Conservation (phyloP, 2,797 vertebrate genomes). For the Naso thynnoides region DNA sequence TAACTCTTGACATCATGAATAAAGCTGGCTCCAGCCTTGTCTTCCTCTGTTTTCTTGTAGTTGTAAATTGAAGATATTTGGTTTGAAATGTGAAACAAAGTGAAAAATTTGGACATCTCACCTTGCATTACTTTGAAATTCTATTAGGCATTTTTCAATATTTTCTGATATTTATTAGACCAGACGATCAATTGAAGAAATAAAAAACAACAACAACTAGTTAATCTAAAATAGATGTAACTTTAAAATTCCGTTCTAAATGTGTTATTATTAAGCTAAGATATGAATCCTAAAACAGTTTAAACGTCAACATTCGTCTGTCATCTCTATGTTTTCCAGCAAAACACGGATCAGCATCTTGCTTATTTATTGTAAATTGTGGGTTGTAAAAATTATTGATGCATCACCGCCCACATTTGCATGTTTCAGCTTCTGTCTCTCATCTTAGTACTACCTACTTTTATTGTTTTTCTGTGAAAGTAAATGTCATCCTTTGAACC, state of each 20-base stretch:
- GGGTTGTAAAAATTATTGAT: constrained; percentile 14
- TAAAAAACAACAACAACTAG: too few species aligned
- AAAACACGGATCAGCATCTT: constrained; percentile 12
- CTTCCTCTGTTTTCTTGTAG: not conserved
- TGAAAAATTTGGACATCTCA: not conserved
- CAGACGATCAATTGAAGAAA: not conserved
- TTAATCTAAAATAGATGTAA: too few species aligned
- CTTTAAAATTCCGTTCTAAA: too few species aligned
- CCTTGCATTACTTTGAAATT: not conserved
- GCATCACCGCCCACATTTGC: constrained; percentile 20
- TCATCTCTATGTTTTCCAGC: not conserved
- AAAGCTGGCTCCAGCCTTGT: not conserved
- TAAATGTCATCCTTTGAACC: constrained; percentile 41
- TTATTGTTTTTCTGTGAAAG: constrained; percentile 26
- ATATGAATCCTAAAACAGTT: too few species aligned
- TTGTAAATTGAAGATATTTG: not conserved
- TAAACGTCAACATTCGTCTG: not conserved
- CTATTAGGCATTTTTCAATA: not conserved
- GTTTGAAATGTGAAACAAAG: not conserved
- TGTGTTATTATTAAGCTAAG: too few species aligned
- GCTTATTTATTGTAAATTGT: constrained; percentile 32
- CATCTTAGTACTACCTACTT: constrained; percentile 17
- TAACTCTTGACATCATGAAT: not conserved
- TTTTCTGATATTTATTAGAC: not conserved
- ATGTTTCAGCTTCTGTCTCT: constrained; percentile 30